A percentile compares a stretch with the other conserved stretches of the same genome.
These are phyloP conservation scores for Agriopis marginaria DNA, from an alignment of 2,888 invertebrate species.

Conservation along the genomic window DNA sequence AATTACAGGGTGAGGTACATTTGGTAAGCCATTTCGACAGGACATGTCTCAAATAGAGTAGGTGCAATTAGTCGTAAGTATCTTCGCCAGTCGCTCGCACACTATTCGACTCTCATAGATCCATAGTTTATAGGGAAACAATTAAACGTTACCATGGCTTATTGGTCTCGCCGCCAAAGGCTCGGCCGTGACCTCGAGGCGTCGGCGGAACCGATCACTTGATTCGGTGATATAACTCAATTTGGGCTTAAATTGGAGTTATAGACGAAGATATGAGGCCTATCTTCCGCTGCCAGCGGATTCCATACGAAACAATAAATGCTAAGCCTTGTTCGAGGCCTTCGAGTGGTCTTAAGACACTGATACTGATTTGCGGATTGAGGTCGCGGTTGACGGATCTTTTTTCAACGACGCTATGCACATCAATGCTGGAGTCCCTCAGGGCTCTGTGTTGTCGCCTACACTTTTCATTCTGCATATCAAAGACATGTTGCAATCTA, in stretches of 20 bases:
- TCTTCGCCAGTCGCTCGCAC: not conserved
- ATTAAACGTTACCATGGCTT: slow-evolving; percentile 27
- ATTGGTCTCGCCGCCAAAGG: slow-evolving; percentile 26
- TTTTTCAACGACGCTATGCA: too few relatives aligned
- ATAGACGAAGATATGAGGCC: not conserved
- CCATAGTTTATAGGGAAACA: slow-evolving; percentile 33
- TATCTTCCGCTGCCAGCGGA: not conserved
- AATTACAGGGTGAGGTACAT: too few relatives aligned
- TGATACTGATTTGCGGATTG: too few relatives aligned
- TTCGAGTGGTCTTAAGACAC: too few relatives aligned
- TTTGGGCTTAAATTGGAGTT: slow-evolving; percentile 16
- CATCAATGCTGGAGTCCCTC: too few relatives aligned
- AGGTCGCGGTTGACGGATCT: too few relatives aligned
- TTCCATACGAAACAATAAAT: not conserved
- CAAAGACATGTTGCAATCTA: too few relatives aligned
- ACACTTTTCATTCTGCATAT: too few relatives aligned
- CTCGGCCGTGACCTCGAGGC: slow-evolving; percentile 24
- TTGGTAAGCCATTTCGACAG: too few relatives aligned
- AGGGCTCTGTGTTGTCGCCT: too few relatives aligned
- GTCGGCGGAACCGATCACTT: slow-evolving; percentile 27
- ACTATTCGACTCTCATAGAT: slow-evolving; percentile 19
- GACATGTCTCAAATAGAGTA: too few relatives aligned
- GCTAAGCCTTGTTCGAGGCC: not conserved
- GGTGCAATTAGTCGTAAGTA: not conserved
- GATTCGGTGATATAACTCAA: slow-evolving; percentile 26